These are phyloP conservation scores for Chromobotia macracanthus DNA, from an alignment of 2,797 vertebrate species.

Conservation along the genomic window DNA sequence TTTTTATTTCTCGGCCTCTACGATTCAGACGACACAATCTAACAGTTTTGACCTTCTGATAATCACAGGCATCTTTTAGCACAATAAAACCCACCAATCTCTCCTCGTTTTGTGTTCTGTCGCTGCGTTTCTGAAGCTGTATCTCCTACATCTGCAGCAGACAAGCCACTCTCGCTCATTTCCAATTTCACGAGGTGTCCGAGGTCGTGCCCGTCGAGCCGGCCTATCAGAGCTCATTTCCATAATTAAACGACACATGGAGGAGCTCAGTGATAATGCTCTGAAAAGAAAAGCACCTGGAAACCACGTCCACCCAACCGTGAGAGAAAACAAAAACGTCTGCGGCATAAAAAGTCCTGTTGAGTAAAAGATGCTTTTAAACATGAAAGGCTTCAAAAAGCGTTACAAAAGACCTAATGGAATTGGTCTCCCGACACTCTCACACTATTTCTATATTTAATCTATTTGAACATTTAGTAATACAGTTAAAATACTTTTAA, in stretches of 20 bases:
- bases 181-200: constrained; percentile 36
- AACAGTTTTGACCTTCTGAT: constrained; percentile 10
- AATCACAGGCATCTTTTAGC: not conserved
- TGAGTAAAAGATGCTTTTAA: not conserved
- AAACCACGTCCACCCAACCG: constrained; percentile 17
- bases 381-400: not conserved
- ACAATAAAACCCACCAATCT: not conserved
- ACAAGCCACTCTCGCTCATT: not conserved
- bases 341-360: not conserved
- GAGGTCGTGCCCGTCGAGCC: not conserved
- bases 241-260: constrained; percentile 35
- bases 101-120: not conserved
- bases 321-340: not conserved
- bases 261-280: not conserved
- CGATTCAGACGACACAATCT: no score
- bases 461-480: no score
- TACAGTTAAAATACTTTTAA: no score
- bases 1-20: not conserved
- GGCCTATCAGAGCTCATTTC: constrained; percentile 26
- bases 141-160: constrained; percentile 11
- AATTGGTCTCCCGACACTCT: not conserved
- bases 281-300: constrained; percentile 34
- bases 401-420: not conserved
- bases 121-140: not conserved
- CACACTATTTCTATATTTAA: not conserved